These are phyloP conservation scores for Danio tinwini DNA, from an alignment of 2,797 vertebrate species.

Conservation along the genomic window DNA sequence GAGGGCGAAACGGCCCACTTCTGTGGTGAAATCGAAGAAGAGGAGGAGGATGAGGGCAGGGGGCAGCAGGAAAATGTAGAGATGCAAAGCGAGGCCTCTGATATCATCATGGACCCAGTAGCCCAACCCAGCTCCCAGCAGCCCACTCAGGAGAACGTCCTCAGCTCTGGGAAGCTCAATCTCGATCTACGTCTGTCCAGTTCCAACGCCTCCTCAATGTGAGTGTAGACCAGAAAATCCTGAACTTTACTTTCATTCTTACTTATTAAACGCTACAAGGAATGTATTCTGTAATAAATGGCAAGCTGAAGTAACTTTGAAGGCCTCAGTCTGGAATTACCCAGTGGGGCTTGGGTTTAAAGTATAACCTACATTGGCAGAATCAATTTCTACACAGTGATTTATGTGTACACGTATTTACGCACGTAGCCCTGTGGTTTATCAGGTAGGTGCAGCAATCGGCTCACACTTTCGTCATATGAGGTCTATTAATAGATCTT, in stretches of 20 bases:
- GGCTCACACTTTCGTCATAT: conserved; percentile 38
- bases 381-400: neutral
- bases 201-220: conserved; percentile 96
- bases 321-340: neutral
- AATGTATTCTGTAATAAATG: neutral
- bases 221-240: conserved; percentile 59
- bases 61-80: conserved; percentile 78
- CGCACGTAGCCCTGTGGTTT: neutral
- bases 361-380: neutral
- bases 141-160: conserved; percentile 71
- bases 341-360: neutral
- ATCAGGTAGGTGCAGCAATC: conserved; percentile 12
- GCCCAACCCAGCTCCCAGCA: conserved; percentile 71
- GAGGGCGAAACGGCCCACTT: conserved; percentile 98
- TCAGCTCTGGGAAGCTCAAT: conserved; percentile 87
- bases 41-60: conserved; percentile 73
- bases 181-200: conserved; percentile 91
- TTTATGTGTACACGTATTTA: neutral
- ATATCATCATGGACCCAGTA: conserved; percentile 85
- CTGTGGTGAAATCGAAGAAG: conserved; percentile 96
- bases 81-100: conserved; percentile 74
- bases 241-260: neutral
- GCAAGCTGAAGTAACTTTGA: neutral
- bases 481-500: conserved; percentile 43
- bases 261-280: neutral